Evolutionary conservation across 2,113 vertebrate species (phyloP).

Genomic region (Melanerpes aurifrons): DNA sequence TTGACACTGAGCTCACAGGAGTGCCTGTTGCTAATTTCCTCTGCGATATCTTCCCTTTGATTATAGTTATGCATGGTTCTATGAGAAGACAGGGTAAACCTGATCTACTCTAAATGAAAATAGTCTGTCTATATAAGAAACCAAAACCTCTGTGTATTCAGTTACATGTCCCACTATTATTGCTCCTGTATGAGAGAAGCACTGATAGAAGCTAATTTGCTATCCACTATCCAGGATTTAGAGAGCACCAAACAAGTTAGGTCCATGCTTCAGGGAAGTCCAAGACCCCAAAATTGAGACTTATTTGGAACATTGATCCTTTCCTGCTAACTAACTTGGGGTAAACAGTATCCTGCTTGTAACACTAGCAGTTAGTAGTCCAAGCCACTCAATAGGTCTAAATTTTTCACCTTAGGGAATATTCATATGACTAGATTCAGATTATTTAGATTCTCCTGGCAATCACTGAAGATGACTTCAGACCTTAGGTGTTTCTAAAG

Average conservation of each 20-base stretch:
- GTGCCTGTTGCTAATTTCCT: conserved; percentile 17
- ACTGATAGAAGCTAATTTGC: not conserved
- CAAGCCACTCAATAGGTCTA: not conserved
- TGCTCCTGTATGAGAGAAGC: not conserved
- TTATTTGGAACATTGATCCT: not conserved
- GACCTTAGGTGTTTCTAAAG: not conserved
- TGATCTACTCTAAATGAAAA: not conserved
- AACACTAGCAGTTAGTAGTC: not conserved
- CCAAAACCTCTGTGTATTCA: not conserved
- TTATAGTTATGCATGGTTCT: not conserved
- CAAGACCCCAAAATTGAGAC: not conserved
- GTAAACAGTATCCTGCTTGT: not conserved
- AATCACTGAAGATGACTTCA: not conserved
- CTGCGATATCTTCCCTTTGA: not conserved
- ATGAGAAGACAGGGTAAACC: not conserved
- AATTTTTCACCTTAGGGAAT: not conserved
- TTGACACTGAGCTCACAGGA: not conserved
- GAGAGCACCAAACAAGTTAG: not conserved
- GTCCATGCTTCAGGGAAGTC: not conserved
- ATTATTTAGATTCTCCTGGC: not conserved
- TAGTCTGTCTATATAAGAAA: not conserved
- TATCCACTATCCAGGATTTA: not conserved
- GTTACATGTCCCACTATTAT: not conserved
- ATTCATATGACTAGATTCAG: not conserved
- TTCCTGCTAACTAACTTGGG: not conserved